Evolutionary conservation across 2,797 vertebrate genomes (phyloP), one percentile per base, ranked within the genome.

Genomic region (Acestrorhynchus altus): DNA sequence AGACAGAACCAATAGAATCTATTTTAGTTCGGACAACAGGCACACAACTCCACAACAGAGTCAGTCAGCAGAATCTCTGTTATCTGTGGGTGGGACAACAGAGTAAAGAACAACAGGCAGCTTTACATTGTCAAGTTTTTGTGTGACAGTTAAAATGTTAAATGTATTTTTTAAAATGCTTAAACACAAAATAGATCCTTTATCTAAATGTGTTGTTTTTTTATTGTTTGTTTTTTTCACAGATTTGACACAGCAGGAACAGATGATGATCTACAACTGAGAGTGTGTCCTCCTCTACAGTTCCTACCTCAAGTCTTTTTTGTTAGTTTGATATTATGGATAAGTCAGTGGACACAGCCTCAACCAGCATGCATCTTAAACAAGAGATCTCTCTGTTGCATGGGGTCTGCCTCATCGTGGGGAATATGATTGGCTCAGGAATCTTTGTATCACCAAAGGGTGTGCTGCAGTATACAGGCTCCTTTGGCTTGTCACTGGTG

Each of bases 341-440:
- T 26, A 80, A 79, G 0, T 87, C 88, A 6, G 78, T 0, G 0
- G 92, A 93, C 77, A 1, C 84, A 0, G 72, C 0, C 1, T 92
- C 92, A 57, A 81, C 81, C 72, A 79, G 47, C 2, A n/a, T 95
- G 69, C 87, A 88, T 61, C 87, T 95, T 66, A 94, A 94, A 84
- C 92, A 93, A 86, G 93, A 94, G 85, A 94, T 95, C 78, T 94
- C 94, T 1, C 90, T 95, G 52, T 89, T 95, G 6, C 93, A 95
- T 1, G 94, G 94, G 0, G 92, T 95, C 80, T 95, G 93, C 71
- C 91, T 95, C 60, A 94, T 95, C 0, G 94, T 95, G 61, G 94
- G 93, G 22, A 95, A 94, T 67, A 95, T 95, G 93, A 95, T 95
- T 0, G 94, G 94, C 66, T 95, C 94, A 0, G 94, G 94, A 9